Conservation (phyloP, 2,797 vertebrate species). For the Nothura maculosa region DNA sequence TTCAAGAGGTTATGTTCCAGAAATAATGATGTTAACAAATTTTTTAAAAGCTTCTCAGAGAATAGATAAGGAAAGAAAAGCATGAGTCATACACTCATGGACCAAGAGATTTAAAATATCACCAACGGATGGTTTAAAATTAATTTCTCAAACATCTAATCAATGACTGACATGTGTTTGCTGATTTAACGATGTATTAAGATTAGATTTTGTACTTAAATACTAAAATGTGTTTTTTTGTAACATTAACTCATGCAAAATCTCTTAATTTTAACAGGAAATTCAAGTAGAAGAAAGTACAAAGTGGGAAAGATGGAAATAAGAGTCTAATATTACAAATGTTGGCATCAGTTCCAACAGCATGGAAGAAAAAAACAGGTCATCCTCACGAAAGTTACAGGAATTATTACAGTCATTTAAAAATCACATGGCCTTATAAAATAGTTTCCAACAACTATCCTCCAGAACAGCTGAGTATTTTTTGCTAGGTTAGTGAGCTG, state of each 20-base stretch:
- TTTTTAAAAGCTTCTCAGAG: not conserved
- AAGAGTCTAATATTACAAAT: not conserved
- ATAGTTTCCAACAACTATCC: not conserved
- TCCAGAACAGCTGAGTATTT: not conserved
- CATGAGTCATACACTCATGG: not conserved
- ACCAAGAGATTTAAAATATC: not conserved
- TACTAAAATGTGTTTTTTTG: not conserved
- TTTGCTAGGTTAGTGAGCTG: not conserved
- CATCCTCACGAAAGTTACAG: not conserved
- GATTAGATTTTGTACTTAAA: not conserved
- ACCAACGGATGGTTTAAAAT: not conserved
- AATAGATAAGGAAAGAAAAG: not conserved
- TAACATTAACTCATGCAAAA: not conserved
- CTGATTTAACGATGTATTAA: not conserved
- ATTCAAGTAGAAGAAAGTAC: not conserved
- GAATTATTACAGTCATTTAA: not conserved
- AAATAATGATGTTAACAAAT: conserved; percentile 17
- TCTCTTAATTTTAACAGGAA: not conserved
- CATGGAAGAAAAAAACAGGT: not conserved
- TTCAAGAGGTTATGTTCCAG: conserved; percentile 24
- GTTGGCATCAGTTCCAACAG: not conserved
- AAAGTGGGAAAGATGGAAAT: not conserved
- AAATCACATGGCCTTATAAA: not conserved
- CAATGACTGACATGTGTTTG: not conserved
- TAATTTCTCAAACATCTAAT: not conserved